phyloP scores from a whole-genome alignment of 2,888 invertebrate genomes.

The Kuschelorhynchus macadamiae region DNA sequence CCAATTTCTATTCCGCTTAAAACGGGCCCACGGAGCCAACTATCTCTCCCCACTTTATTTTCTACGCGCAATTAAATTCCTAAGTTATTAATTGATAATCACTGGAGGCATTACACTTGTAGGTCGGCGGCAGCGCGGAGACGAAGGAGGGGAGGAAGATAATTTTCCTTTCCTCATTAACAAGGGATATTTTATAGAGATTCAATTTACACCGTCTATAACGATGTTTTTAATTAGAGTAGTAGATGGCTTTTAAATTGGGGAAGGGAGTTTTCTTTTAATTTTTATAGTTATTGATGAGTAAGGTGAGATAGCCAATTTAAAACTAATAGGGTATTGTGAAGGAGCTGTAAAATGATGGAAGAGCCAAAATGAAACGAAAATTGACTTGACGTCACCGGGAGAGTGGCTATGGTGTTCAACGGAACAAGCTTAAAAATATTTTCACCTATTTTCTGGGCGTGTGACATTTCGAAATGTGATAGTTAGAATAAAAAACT shows the following conservation, averaged over 20 bases:
- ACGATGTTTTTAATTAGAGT: slow-evolving; percentile 46
- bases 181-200: slow-evolving; percentile 56
- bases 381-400: no score
- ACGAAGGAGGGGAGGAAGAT: slow-evolving; percentile 42
- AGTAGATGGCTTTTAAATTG: slow-evolving; percentile 37
- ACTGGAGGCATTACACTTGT: slow-evolving; percentile 50
- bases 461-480: no score
- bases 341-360: no score
- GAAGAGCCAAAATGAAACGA: no score
- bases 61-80: slow-evolving; percentile 51
- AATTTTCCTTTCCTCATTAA: slow-evolving; percentile 55
- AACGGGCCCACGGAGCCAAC: no score
- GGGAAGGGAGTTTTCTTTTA: slow-evolving; percentile 7
- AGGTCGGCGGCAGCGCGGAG: slow-evolving; percentile 33
- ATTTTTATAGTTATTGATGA: neutral
- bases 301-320: slow-evolving; percentile 14
- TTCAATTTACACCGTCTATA: slow-evolving; percentile 53
- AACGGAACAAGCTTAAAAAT: no score
- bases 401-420: no score
- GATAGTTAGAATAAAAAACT: no score
- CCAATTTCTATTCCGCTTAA: no score
- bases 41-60: slow-evolving; percentile 23
- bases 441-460: no score
- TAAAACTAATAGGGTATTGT: no score
- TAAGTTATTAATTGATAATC: slow-evolving; percentile 55